Conservation (phyloP, 1,140 invertebrate genomes). For the honey bee (Apis mellifera) region Amel_HAv3.1 CM009942.2:9079001-9079500, state of each 20-base stretch:
- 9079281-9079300: conserved; percentile 80
- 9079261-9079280: conserved; percentile 10
- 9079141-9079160: conserved; percentile 87
- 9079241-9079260: too few relatives aligned
- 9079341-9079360: conserved; percentile 82
- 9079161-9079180: conserved; percentile 85
- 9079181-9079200: conserved; percentile 83
- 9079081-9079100: conserved; percentile 97
- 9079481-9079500: too few relatives aligned
- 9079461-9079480: too few relatives aligned
- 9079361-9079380: conserved; percentile 81
- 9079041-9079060: conserved; percentile 38
- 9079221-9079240: neutral
- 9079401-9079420: conserved; percentile 79
- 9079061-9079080: conserved; percentile 93
- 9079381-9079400: conserved; percentile 83
- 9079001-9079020: neutral
- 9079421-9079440: conserved; percentile 51
- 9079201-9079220: neutral
- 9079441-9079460: too few relatives aligned
- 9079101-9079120: conserved; percentile 92
- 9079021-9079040: conserved; percentile 1
- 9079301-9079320: conserved; percentile 87
- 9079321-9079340: conserved; percentile 80
- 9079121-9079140: conserved; percentile 94